Evolutionary conservation across 2,888 invertebrate species (phyloP), one percentile per base, ranked within the genome.

Genomic region (Pollenia griseotomentosa): DNA sequence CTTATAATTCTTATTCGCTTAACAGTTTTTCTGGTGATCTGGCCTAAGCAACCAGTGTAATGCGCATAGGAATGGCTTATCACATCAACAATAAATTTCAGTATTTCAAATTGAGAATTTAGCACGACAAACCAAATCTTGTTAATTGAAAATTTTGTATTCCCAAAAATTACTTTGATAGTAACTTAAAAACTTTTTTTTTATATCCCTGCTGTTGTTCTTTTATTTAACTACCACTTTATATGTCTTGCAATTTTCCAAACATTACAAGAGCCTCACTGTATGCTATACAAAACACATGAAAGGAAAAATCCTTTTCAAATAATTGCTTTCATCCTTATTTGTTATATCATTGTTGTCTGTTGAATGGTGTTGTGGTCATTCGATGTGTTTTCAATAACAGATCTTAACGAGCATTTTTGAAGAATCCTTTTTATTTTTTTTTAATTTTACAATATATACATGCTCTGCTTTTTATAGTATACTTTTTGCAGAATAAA

Each of bases 321-420:
- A 33, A 48, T 74, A 74, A 74, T 74, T 59, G 59, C 16, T 74
- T 73, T 48, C 16, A 3, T 68, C 12, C 33, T 48, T 48, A 14
- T 57, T 57, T 46, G 33, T 59, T 68, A 19, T 48, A 48, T 33
- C 40, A 57, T 68, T 68, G 33, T 46, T 16, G n/a, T 19, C 44
- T 73, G 23, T 51, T 61, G 12, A 33, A 33, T 33, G 33, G 33
- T 63, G 11, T 78, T 78, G 78, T 59, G 78, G 78, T 68, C 57
- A 59, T 48, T 68, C 48, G 48, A 78, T 66, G 46, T 48, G 66
- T 42, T 66, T 78, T 66, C 57, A 78, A 66, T 57, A 78, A 66
- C 44, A 66, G 57, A 78, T 68, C 66, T 78, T 78, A 78, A 78
- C 78, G 68, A 78, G 68, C 48, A 57, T n/a, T 78, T 75, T 68